Conservation (phyloP, 2,797 vertebrate genomes). For the Loriculus beryllinus region DNA sequence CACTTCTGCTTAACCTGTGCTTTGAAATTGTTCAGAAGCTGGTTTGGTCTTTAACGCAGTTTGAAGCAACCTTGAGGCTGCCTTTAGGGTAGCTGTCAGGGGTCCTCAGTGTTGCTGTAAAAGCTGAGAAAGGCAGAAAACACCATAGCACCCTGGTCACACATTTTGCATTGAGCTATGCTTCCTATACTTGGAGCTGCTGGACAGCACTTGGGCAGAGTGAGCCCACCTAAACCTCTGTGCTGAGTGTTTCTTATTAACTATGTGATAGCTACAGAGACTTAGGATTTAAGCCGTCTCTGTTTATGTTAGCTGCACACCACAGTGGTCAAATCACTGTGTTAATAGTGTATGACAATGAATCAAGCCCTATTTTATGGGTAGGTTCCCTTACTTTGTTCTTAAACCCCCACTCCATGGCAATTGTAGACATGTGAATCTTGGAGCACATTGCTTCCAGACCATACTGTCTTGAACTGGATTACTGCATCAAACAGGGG, state of each 20-base stretch:
- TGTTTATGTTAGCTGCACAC: neutral
- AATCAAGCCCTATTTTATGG: neutral
- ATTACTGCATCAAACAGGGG: neutral
- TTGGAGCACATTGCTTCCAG: neutral
- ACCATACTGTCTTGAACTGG: neutral
- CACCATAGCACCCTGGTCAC: rapidly evolving
- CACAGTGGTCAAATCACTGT: neutral
- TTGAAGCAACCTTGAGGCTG: neutral
- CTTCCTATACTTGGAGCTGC: neutral
- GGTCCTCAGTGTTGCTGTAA: neutral
- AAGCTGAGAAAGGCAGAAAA: neutral
- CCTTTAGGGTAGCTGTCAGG: neutral
- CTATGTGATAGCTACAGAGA: neutral
- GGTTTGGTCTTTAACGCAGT: constrained; percentile 16
- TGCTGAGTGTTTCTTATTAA: neutral
- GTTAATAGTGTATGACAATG: neutral
- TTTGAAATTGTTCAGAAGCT: constrained; percentile 46
- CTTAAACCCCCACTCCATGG: neutral
- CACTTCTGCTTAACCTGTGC: neutral
- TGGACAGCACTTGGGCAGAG: neutral
- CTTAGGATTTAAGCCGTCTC: neutral
- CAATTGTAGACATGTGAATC: neutral
- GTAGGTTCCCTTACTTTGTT: neutral
- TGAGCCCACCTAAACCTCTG: neutral
- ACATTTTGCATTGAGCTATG: rapidly evolving